Evolutionary conservation across 1,140 invertebrate species (phyloP), one percentile per base, ranked within the genome.

Genomic region (Leptinotarsa lineolata): DNA sequence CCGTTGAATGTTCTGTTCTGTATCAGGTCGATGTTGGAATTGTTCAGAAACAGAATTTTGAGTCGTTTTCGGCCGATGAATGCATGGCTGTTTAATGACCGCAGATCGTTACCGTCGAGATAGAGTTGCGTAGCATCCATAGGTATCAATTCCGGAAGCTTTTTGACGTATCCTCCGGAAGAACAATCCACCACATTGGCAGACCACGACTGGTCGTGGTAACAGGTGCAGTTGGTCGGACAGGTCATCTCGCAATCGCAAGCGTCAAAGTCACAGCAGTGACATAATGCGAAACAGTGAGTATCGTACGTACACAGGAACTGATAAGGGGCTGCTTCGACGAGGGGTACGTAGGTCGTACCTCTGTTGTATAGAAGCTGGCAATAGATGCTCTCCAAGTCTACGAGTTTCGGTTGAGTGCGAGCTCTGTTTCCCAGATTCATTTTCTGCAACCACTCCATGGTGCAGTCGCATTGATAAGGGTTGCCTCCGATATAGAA

Each of bases 201-300:
- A 44, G 92, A 92, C 94, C 95, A 97, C 16, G 93, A 93, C 81
- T 95, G 93, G 84, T 97, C 95, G 81, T 97, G 94, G 85, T 95
- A 97, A 85, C 95, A 97, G 44, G 93, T 93, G 84, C 95, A 97
- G 80, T 95, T 94, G 64, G 89, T 90, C 21, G 95, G 95, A 81
- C 95, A 97, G 21, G 93, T 96, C 95, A 97, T 96, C 87, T 97
- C 94, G 86, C 95, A 97, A 83, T 97, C 92, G 84, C 95, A 97
- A 22, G 95, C 95, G 83, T 96, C 94, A 81, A 95, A 97, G 82
- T 97, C 95, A 84, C 95, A 97, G 85, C 95, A 97, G 77, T 96
- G 93, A 83, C 95, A 97, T 60, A 95, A 83, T 0, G 94, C 91
- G 81, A 95, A 95, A 84, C 95, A 97, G 78, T 97, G 95, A 61